Evolutionary conservation across 1,140 invertebrate genomes (phyloP), one percentile per base, ranked within the genome.

Genomic region (Harpegnathos saltator): DNA sequence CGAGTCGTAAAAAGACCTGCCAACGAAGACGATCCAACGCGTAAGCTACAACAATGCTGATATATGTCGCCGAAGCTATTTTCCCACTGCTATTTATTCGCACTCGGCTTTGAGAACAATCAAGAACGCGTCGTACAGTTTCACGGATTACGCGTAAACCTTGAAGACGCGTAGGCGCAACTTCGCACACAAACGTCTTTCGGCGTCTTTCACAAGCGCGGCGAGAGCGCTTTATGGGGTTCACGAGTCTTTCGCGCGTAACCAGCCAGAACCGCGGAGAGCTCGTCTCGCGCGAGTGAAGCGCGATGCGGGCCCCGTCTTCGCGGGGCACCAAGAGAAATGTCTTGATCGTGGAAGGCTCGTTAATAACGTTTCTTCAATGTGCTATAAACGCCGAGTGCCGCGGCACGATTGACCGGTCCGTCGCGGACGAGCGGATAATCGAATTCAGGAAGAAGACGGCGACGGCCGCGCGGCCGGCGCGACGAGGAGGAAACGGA

Each of bases 341-440:
- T 69, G 77, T 88, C 84, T 78, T 85, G 71, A 83, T 83, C 80
- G 73, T 62, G 80, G 72, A 73, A 81, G 68, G 84, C 90, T 91
- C 85, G 87, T 88, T 88, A 88, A 90, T 91, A 91, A 89, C 38
- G 52, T 87, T 83, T 83, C 72, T 52, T 68, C 62, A 52, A 82
- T 44, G 38, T 66, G 83, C 61, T 85, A 77, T 85, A 83, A 88
- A 85, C 75, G 75, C 66, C 14, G 74, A 38, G 69, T 29, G 33
- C 48, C 33, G 26, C 75, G 48, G 48, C 80, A 54, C 85, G 80
- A 83, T 77, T 82, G 74, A 83, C 62, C 81, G 62, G 82, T 83
- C 69, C 33, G 71, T 52, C 62, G 54, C 75, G 26, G 22, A 74
- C 85, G 71, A 66, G 82, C 50, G 62, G 62, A 71, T 65, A 80